Base-by-base conservation (phyloP, 2,888 invertebrate species). In the Chymomyza procnemis region DNA sequence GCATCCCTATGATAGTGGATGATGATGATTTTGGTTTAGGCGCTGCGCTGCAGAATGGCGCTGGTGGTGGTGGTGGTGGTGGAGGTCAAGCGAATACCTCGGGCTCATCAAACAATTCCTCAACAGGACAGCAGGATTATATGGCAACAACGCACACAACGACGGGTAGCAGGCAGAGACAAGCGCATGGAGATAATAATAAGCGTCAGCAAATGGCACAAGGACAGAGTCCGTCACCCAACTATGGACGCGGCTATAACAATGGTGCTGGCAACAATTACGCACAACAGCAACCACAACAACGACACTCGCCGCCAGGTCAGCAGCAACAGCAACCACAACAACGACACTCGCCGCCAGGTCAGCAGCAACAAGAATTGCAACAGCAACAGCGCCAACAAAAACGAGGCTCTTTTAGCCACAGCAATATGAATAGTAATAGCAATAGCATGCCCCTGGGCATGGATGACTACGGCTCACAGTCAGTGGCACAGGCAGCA, bases 1-100 rank as follows among this genome's bases (percentile, higher is more conserved):
- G 94, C 79, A 92, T 95, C 74, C 95, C 96, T 75, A 94, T 95
- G 55, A 91, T 94, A 69, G 95, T 95, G 88, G 95, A 95, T 87
- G 95, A 95, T 79, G 91, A 89, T 78, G 87, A 88, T 67, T 89
- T 84, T 76, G 88, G 87, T 52, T 69, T 89, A 79, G 72, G 77
- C 75, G 78, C 80, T 69, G 79, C 83, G 78, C 70, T 75, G 71
- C 66, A 76, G 54, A 86, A 84, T 68, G 83, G 71, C 52, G 60
- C 64, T n/a, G n/a, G n/a, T n/a, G n/a, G n/a, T n/a, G n/a, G n/a
- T n/a, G n/a, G n/a, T n/a, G n/a, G n/a, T n/a, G n/a, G n/a, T n/a
- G n/a, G n/a, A n/a, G n/a, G n/a, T 1, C 80, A 81, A 41, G 80
- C 77, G 19, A 80, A 83, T 69, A 72, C 69, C 4, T 80, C 83